Conservation (phyloP, 2,797 vertebrate genomes). For the Ctenochaetus hawaiiensis region DNA sequence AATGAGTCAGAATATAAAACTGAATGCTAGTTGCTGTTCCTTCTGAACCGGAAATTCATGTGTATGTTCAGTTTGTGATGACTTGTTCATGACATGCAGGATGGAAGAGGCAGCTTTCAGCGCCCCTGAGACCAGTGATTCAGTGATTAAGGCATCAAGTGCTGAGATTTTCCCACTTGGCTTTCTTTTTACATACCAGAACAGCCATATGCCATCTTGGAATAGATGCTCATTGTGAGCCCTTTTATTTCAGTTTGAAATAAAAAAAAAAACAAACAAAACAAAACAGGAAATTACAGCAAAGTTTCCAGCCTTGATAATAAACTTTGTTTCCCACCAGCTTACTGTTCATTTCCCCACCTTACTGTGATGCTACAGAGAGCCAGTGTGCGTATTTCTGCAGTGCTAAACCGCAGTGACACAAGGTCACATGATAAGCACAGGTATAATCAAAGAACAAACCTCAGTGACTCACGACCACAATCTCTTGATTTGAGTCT, state of each 20-base stretch:
- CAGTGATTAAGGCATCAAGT: conserved; percentile 18
- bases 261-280: not conserved
- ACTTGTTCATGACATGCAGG: not conserved
- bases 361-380: conserved; percentile 37
- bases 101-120: not conserved
- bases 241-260: conserved; percentile 35
- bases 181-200: conserved; percentile 5
- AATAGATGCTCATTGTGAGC: conserved; percentile 3
- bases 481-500: conserved; percentile 61
- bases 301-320: conserved; percentile 56
- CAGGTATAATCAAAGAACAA: conserved; percentile 65
- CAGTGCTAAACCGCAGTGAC: conserved; percentile 64
- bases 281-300: conserved; percentile 66
- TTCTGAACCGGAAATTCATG: not conserved
- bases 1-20: not conserved
- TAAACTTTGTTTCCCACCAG: conserved; percentile 52
- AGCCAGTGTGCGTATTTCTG: conserved; percentile 34
- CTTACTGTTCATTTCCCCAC: conserved; percentile 31
- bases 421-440: conserved; percentile 71
- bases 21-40: not conserved
- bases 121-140: not conserved
- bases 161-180: conserved; percentile 31
- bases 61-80: not conserved
- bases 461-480: conserved; percentile 73
- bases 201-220: not conserved